Conservation (phyloP, 37 sponge, comb jelly and placozoan genomes). For the Amphimedon queenslandica region DNA sequence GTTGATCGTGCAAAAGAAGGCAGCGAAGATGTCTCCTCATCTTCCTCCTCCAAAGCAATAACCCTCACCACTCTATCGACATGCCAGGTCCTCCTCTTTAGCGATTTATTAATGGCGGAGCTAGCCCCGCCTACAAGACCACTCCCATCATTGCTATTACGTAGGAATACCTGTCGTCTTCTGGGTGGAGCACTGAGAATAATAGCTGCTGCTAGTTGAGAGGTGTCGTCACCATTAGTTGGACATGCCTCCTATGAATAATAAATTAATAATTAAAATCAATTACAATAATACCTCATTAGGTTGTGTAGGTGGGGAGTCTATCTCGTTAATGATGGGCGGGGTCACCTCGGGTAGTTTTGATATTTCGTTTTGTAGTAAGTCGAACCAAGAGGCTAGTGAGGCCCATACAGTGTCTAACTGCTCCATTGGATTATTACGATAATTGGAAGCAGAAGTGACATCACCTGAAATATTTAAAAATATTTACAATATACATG, state of each 20-base stretch:
- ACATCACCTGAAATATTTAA: too few relatives aligned
- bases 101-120: neutral
- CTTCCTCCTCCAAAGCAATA: neutral
- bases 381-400: conserved; percentile 76
- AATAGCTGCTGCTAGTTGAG: conserved; percentile 62
- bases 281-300: too few relatives aligned
- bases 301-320: too few relatives aligned
- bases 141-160: neutral
- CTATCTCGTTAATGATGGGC: too few relatives aligned
- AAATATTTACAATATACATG: too few relatives aligned
- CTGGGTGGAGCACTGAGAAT: conserved; percentile 55
- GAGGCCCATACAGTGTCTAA: conserved; percentile 77
- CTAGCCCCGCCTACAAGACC: neutral
- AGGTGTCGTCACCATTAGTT: neutral
- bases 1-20: conserved; percentile 11
- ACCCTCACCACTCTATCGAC: conserved; percentile 40
- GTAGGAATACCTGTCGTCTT: conserved; percentile 46
- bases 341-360: neutral
- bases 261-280: too few relatives aligned
- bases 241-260: too few relatives aligned
- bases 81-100: conserved; percentile 50
- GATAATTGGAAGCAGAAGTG: neutral
- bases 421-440: conserved; percentile 24
- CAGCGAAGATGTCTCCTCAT: neutral
- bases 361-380: conserved; percentile 62